Evolutionary conservation across 2,888 invertebrate species (phyloP).

Genomic region (Philereme transversata): DNA sequence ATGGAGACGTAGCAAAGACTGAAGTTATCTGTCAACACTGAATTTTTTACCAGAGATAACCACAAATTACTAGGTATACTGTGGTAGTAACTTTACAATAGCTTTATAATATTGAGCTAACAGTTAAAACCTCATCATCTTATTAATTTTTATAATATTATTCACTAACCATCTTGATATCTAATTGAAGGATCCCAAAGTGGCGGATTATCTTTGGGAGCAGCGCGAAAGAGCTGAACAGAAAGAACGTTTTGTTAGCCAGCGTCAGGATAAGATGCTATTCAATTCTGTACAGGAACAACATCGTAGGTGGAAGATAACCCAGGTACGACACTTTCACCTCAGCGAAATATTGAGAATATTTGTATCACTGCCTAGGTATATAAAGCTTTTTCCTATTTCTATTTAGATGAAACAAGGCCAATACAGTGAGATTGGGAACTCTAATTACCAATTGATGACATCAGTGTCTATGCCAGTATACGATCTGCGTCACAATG

Average conservation of each 20-base stretch:
- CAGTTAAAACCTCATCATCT: not conserved
- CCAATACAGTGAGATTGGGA: conserved; percentile 84
- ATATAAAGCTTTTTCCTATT: not conserved
- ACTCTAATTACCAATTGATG: conserved; percentile 91
- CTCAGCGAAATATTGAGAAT: not conserved
- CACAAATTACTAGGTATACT: too few species aligned
- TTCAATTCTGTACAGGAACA: conserved; percentile 86
- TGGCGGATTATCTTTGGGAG: conserved; percentile 96
- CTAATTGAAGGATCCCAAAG: conserved; percentile 89
- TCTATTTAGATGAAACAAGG: conserved; percentile 83
- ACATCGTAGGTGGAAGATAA: conserved; percentile 83
- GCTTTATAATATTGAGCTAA: too few species aligned
- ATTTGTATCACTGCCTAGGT: not conserved
- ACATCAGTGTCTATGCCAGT: conserved; percentile 97
- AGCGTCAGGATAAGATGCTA: conserved; percentile 83
- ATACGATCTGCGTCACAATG: conserved; percentile 93
- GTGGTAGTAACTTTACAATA: too few species aligned
- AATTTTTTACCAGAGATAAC: not conserved
- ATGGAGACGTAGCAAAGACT: not conserved
- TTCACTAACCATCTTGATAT: not conserved
- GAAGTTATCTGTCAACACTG: not conserved
- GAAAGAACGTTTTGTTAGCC: conserved; percentile 88
- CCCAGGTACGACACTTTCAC: conserved; percentile 51
- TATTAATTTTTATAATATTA: not conserved
- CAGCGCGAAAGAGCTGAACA: conserved; percentile 92